phyloP scores from a whole-genome alignment of 2,888 invertebrate species.

The Monopis laevigella region DNA sequence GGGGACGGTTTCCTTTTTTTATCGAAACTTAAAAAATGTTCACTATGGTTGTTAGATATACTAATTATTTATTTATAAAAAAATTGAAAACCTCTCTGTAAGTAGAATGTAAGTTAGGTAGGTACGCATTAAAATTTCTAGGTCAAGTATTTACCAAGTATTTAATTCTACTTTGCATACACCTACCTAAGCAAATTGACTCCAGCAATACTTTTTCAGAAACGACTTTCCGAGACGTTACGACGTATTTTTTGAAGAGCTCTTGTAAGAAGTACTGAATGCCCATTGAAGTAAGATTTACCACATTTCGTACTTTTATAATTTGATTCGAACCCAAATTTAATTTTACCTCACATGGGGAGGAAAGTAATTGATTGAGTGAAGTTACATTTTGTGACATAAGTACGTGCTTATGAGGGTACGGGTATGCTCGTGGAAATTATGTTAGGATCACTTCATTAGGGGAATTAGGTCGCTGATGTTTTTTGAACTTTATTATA shows the following conservation, averaged over 20 bases:
- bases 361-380: constrained; percentile 10
- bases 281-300: constrained; percentile 1
- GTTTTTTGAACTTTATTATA: too few species aligned
- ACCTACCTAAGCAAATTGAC: too few species aligned
- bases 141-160: too few species aligned
- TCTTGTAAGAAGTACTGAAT: not conserved
- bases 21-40: too few species aligned
- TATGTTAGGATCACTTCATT: not conserved
- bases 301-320: constrained; percentile 11
- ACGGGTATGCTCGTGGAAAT: not conserved
- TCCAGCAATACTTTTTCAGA: not conserved
- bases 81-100: too few species aligned
- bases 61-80: too few species aligned
- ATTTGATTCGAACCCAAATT: constrained; percentile 11
- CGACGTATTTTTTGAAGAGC: constrained; percentile 5
- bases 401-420: not conserved
- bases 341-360: constrained; percentile 2
- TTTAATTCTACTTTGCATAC: too few species aligned
- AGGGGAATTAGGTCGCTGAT: too few species aligned
- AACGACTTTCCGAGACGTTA: not conserved
- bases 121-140: too few species aligned
- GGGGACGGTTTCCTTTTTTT: too few species aligned
- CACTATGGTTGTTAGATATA: too few species aligned
- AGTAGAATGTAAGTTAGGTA: too few species aligned
- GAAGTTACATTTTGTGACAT: constrained; percentile 6